These are phyloP conservation scores for Formica selysi DNA, from an alignment of 1,140 invertebrate genomes.

Conservation along the genomic window DNA sequence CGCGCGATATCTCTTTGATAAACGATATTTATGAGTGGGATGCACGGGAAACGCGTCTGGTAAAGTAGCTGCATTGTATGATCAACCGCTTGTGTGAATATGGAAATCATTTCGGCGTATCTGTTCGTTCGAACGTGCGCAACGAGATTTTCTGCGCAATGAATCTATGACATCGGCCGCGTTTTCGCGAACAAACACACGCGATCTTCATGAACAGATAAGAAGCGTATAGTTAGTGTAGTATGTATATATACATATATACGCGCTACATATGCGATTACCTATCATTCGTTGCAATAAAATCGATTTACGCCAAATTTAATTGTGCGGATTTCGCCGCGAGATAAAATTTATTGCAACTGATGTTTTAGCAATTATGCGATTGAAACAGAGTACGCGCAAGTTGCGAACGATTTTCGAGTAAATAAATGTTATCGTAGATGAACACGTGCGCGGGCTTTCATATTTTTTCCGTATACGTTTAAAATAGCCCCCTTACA, in stretches of 20 bases:
- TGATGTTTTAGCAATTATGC: constrained; percentile 59
- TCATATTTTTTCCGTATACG: neutral
- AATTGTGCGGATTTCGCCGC: constrained; percentile 43
- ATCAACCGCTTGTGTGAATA: constrained; percentile 44
- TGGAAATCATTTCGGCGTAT: constrained; percentile 47
- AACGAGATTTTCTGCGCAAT: constrained; percentile 59
- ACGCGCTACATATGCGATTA: constrained; percentile 11
- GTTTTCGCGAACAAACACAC: constrained; percentile 16
- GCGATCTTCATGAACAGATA: constrained; percentile 51
- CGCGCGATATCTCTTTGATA: constrained; percentile 13
- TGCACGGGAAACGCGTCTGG: neutral
- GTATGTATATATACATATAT: neutral
- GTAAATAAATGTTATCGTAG: constrained; percentile 50
- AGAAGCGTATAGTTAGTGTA: constrained; percentile 21
- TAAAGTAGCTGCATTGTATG: constrained; percentile 29
- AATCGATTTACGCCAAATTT: constrained; percentile 51
- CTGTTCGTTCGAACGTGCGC: constrained; percentile 5
- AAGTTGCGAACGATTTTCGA: constrained; percentile 38
- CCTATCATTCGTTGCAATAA: constrained; percentile 37
- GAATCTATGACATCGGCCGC: constrained; percentile 23
- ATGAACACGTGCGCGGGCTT: constrained; percentile 1
- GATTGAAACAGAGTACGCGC: constrained; percentile 25
- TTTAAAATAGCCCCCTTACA: constrained; percentile 33
- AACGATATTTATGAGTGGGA: constrained; percentile 41
- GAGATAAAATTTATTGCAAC: constrained; percentile 38